Base-by-base conservation (phyloP, 2,797 vertebrate species). In the Sebastes kiyomatsui region DNA sequence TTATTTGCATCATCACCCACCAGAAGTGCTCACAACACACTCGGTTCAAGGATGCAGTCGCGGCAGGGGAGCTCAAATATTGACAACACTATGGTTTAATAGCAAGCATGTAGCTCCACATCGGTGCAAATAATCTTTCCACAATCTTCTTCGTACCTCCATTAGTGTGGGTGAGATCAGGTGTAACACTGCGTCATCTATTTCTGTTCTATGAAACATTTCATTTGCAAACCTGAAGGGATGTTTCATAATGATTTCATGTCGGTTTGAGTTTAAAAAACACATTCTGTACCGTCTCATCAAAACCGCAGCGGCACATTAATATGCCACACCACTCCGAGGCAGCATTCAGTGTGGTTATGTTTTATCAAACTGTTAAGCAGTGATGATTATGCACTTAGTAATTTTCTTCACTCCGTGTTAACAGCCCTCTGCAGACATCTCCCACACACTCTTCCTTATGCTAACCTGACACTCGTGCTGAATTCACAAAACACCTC, bases 361-460 rank as follows among this genome's bases (percentile, higher is more conserved):
- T 69, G 68, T 87, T 87, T 82, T 66, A 72, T 67, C 70, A 87
- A 87, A 88, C 81, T 73, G 76, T 79, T 81, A 68, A 76, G 71
- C 66, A 75, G 74, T 32, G 70, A 87, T 88, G 65, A 82, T 87
- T 85, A 79, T 83, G 60, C 79, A 60, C 79, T 91, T 75, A 74
- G 79, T 90, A 73, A 90, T 90, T 87, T 81, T 69, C 76, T 84
- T 84, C 75, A 75, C 62, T 76, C 62, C 20, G 46, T 74, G 46
- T 42, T 60, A 88, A 80, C 84, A 88, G 79, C 79, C 66, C 84
- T 90, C 85, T 14, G 30, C 67, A 89, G 85, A 79, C 83, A 1
- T 88, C 88, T 84, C 88, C 90, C 88, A 91, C 92, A 84, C 87
- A 83, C 72, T 85, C 71, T 73, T 77, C 55, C 79, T 73, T 75